These are phyloP conservation scores for Mastacembelus armatus DNA, from an alignment of 2,797 vertebrate species.

Conservation along the genomic window DNA sequence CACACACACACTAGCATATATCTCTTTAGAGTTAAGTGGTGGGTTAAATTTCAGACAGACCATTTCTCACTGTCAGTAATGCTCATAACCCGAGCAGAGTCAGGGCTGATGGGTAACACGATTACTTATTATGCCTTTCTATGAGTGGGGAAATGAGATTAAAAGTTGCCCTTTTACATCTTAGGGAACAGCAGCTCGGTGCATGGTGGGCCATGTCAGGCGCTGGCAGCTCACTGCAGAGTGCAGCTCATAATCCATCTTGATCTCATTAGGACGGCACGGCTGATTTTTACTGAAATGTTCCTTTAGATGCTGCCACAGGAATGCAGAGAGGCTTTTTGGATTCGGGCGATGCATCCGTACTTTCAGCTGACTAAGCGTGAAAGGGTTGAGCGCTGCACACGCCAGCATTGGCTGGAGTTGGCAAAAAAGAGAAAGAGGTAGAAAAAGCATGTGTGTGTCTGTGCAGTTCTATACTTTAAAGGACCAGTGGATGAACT, in stretches of 20 bases:
- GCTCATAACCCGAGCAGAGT: conserved; percentile 60
- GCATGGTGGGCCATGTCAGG: conserved; percentile 49
- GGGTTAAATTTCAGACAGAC: conserved; percentile 72
- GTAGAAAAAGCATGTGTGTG: conserved; percentile 10
- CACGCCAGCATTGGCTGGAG: conserved; percentile 47
- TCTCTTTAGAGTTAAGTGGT: conserved; percentile 64
- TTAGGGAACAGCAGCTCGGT: conserved; percentile 50
- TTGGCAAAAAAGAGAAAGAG: conserved; percentile 35
- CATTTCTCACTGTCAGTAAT: conserved; percentile 79
- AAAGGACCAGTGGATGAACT: not conserved
- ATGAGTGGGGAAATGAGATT: conserved; percentile 74
- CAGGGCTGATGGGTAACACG: conserved; percentile 69
- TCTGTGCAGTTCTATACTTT: conserved; percentile 3
- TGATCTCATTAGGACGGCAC: conserved; percentile 76
- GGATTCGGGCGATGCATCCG: conserved; percentile 65
- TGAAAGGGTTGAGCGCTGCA: conserved; percentile 38
- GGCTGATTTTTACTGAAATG: conserved; percentile 70
- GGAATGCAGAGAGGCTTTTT: conserved; percentile 71
- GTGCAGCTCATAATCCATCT: conserved; percentile 76
- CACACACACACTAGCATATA: conserved; percentile 11
- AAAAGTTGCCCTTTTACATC: conserved; percentile 77
- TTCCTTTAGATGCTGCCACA: conserved; percentile 77
- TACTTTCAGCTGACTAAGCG: conserved; percentile 71
- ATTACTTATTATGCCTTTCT: conserved; percentile 75
- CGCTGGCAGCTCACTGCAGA: conserved; percentile 62